Base-by-base conservation (phyloP, 53 echinoderm and acorn worm genomes). In the Arbacia lixula region DNA sequence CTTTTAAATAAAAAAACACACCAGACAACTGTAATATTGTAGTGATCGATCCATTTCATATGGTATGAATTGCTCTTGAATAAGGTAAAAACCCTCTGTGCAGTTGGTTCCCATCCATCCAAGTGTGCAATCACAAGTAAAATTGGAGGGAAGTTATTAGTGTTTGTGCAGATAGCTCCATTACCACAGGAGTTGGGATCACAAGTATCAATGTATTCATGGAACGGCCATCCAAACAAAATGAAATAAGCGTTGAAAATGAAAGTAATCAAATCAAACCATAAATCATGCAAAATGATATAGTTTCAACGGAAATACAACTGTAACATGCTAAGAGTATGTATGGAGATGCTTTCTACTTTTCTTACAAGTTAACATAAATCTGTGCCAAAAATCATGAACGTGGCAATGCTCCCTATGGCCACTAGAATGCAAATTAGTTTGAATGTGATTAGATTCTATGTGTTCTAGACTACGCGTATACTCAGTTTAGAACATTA, bases 201-300 rank as follows among this genome's bases (percentile, higher is more conserved):
- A 34, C 74, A 74, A 51, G 74, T 52, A 74, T 74, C 35, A 6
- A 53, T 74, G 20, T 74, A 50, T 74, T 50, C 0, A 33, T 16
- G 43, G 42, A 40, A 69, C 26, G 36, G 27, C 43, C 40, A 69
- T 42, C 6, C 14, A 43, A 69, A 43, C 43, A 69, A 69, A 69
- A 69, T 14, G 21, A 69, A 69, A 69, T 10, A 27, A 8, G n/a
- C n/a, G n/a, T n/a, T n/a, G n/a, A n/a, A n/a, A n/a, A n/a, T n/a
- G n/a, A 46, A 10, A 46, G 8, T 46, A 32, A 12, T 4, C 21
- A 34, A 74, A 5, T 3, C 33, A 14, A 53, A 74, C 12, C 19
- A 34, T 11, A 64, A 74, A 31, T 52, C 74, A 74, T 74, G 74
- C 74, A 74, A 74, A 53, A 10, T 46, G 14, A 14, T 46, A 46